Evolutionary conservation across 2,113 vertebrate species (phyloP).

Genomic region (Eira barbara): DNA sequence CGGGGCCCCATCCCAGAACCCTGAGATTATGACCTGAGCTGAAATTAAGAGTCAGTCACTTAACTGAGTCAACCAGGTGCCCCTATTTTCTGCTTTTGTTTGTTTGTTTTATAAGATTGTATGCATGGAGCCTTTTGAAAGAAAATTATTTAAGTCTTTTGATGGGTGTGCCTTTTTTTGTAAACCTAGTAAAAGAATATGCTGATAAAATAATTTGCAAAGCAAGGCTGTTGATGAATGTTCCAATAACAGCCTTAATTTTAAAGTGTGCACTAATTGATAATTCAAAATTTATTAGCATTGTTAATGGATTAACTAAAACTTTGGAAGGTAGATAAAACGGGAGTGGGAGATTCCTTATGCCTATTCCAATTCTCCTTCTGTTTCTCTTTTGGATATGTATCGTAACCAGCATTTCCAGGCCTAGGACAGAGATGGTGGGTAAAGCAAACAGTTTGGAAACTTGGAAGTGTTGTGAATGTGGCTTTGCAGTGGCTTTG

Average conservation of each 20-base stretch:
- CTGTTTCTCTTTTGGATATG: neutral
- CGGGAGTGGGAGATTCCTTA: neutral
- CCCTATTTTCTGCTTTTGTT: neutral
- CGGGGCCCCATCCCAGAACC: no score
- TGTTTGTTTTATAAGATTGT: neutral
- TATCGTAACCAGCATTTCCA: neutral
- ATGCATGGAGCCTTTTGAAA: neutral
- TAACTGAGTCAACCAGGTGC: neutral
- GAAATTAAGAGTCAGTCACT: neutral
- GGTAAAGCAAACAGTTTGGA: neutral
- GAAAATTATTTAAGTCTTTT: neutral
- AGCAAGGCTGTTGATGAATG: neutral
- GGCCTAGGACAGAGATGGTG: neutral
- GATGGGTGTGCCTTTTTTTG: neutral
- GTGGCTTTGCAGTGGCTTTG: neutral
- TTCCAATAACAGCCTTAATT: neutral
- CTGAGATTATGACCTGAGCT: neutral
- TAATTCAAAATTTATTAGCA: neutral
- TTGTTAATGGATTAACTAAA: neutral
- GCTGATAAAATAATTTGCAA: neutral
- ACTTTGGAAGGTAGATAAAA: neutral
- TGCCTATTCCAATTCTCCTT: neutral
- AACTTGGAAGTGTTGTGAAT: neutral
- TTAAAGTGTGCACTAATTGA: neutral
- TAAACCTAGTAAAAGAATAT: neutral